phyloP scores from a whole-genome alignment of 2,888 invertebrate genomes.

The Mythimna impura region DNA sequence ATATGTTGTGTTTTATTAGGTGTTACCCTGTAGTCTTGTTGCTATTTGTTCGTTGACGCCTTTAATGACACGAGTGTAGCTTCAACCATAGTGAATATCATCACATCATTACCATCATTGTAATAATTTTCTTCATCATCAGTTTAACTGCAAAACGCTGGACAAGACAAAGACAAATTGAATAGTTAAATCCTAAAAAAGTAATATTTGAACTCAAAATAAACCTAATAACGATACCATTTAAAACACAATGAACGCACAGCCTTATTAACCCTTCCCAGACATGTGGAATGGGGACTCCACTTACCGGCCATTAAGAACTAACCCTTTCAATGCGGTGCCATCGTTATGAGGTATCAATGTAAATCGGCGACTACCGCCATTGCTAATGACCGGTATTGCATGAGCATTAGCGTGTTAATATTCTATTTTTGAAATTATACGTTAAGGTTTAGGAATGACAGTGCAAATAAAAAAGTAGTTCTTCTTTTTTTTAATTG shows the following conservation, averaged over 20 bases:
- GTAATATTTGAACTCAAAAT: neutral
- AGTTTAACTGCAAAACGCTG: no score
- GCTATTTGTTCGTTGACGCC: no score
- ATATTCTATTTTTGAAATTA: constrained; percentile 58
- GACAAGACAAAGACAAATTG: no score
- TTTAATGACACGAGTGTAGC: no score
- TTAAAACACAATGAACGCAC: constrained; percentile 38
- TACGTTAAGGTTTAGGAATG: constrained; percentile 10
- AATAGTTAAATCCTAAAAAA: no score
- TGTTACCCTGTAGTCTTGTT: neutral
- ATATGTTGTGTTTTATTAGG: constrained; percentile 3
- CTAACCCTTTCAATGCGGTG: constrained; percentile 49
- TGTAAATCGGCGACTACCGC: constrained; percentile 33
- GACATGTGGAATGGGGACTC: constrained; percentile 47
- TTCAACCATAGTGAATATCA: no score
- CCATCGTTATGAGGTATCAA: constrained; percentile 42
- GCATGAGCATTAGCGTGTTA: constrained; percentile 49
- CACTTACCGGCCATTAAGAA: constrained; percentile 58
- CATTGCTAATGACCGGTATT: constrained; percentile 45
- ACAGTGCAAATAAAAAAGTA: constrained; percentile 15
- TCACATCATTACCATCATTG: no score
- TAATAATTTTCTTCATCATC: no score
- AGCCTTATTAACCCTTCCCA: constrained; percentile 55
- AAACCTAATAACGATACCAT: constrained; percentile 9
- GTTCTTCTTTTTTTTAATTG: neutral